Percentiles rank a stretch among this genome's conserved stretches.
Conservation (phyloP, 1,140 invertebrate genomes). For the Melanaphis sacchari region DNA sequence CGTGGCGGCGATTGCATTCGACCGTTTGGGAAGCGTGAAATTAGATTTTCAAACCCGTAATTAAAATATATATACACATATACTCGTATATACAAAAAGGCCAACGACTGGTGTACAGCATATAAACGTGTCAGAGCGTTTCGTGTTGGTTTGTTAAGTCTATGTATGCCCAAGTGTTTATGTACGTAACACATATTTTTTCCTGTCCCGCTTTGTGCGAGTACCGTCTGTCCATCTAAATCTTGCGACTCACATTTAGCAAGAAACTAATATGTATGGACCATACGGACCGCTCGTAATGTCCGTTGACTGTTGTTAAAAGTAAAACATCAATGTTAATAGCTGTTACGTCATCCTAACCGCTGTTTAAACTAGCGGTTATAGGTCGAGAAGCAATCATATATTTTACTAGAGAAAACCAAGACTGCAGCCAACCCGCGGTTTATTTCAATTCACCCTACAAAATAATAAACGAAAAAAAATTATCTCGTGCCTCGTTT, state of each 20-base stretch:
- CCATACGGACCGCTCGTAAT: neutral
- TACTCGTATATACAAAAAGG: neutral
- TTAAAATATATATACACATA: slow-evolving; percentile 49
- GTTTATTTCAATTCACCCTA: neutral
- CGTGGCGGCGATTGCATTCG: slow-evolving; percentile 7
- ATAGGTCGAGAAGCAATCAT: neutral
- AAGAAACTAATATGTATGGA: neutral
- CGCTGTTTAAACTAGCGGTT: neutral
- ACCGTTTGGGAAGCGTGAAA: slow-evolving; percentile 53
- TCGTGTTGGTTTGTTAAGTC: neutral
- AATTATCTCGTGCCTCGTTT: neutral
- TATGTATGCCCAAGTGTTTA: neutral
- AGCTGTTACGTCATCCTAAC: neutral
- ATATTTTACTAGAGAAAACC: neutral
- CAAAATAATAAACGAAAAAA: neutral
- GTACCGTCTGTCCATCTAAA: neutral
- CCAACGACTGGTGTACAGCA: neutral
- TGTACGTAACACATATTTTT: neutral
- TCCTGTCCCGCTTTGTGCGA: neutral
- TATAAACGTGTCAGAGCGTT: slow-evolving; percentile 1
- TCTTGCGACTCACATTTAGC: neutral
- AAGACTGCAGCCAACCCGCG: no score
- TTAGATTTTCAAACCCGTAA: slow-evolving; percentile 39
- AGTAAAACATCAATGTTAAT: neutral
- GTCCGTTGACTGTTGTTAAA: neutral